phyloP scores from a whole-genome alignment of 2,888 invertebrate species.

The Iphiclides podalirius region DNA sequence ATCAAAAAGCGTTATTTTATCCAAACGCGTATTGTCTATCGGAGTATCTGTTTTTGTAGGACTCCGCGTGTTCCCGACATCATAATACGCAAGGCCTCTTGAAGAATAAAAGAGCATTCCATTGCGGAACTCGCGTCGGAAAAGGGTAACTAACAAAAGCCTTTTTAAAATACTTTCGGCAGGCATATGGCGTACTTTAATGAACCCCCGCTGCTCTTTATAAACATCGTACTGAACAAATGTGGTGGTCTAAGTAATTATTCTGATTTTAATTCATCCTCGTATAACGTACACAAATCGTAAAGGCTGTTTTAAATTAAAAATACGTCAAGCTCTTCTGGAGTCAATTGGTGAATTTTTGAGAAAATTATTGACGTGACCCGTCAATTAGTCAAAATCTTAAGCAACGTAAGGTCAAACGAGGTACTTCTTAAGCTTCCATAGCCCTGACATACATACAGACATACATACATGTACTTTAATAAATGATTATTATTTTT shows the following conservation, averaged over 20 bases:
- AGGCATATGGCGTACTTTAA: slow-evolving; percentile 51
- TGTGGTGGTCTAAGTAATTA: slow-evolving; percentile 53
- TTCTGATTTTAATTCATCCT: slow-evolving; percentile 34
- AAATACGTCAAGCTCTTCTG: not conserved
- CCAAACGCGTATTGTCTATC: slow-evolving; percentile 67
- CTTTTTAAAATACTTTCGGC: slow-evolving; percentile 71
- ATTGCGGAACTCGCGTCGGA: slow-evolving; percentile 48
- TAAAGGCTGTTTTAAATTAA: not conserved
- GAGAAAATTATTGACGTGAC: too few relatives aligned
- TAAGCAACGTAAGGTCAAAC: too few relatives aligned
- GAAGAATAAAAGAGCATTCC: slow-evolving; percentile 71
- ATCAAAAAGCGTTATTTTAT: slow-evolving; percentile 63
- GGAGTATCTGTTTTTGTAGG: slow-evolving; percentile 60
- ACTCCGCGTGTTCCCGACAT: slow-evolving; percentile 54
- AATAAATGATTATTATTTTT: too few relatives aligned
- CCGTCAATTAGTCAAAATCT: too few relatives aligned
- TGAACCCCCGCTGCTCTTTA: slow-evolving; percentile 54
- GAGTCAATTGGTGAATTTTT: too few relatives aligned
- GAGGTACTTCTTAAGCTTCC: too few relatives aligned
- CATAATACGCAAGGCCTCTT: slow-evolving; percentile 51
- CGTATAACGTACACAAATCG: too few relatives aligned
- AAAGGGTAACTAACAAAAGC: slow-evolving; percentile 69
- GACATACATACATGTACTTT: too few relatives aligned
- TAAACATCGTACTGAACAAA: slow-evolving; percentile 43
- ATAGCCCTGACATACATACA: too few relatives aligned